These are phyloP conservation scores for Hyposoter dolosus DNA, from an alignment of 2,888 invertebrate genomes.

Conservation along the genomic window DNA sequence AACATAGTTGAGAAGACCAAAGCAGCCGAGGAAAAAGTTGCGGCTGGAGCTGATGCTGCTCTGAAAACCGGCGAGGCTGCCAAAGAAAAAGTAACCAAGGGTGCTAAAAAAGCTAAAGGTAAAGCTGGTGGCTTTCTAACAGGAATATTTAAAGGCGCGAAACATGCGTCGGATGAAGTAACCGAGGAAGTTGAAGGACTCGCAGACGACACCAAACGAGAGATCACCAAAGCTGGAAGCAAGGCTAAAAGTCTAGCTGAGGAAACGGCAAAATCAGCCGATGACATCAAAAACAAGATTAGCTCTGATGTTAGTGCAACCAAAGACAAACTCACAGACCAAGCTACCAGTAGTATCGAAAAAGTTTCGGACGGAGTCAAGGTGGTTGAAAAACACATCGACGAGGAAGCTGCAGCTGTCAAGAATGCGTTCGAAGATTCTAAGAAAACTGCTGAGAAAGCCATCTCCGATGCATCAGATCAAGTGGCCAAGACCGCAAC, in stretches of 20 bases:
- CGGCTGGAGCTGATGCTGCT: conserved; percentile 42
- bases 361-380: conserved; percentile 58
- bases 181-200: conserved; percentile 64
- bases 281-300: conserved; percentile 75
- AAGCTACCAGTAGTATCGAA: conserved; percentile 44
- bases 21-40: conserved; percentile 55
- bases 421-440: background rate
- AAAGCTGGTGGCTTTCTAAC: conserved; percentile 71
- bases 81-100: conserved; percentile 66
- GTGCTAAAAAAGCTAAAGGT: conserved; percentile 69
- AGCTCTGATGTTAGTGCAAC: conserved; percentile 51
- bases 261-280: conserved; percentile 43
- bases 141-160: conserved; percentile 71
- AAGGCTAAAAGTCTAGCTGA: conserved; percentile 48
- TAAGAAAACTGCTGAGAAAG: conserved; percentile 29
- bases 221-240: conserved; percentile 54
- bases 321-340: conserved; percentile 66
- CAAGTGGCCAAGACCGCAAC: conserved; percentile 41
- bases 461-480: conserved; percentile 29
- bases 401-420: conserved; percentile 4
- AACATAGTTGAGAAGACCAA: conserved; percentile 12
- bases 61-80: conserved; percentile 56
- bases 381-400: background rate
- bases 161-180: conserved; percentile 68
- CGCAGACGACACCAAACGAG: conserved; percentile 65